A percentile compares a stretch with the other conserved stretches of the same genome.
Conservation (phyloP, 1,140 invertebrate species). For the Schmidtea mediterranea region DNA sequence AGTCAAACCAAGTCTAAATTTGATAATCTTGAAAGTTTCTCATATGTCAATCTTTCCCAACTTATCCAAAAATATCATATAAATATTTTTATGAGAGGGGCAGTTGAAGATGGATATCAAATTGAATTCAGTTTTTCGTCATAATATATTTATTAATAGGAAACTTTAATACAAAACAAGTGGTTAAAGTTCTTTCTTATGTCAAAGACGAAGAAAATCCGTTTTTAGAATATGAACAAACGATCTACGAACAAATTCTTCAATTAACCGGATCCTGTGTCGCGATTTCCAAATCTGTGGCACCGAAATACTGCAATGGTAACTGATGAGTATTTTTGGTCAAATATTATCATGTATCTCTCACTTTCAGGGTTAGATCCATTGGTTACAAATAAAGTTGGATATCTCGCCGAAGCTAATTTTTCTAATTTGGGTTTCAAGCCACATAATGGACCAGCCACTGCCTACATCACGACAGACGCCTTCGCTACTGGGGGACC, state of each 20-base stretch:
- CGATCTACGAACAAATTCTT: slow-evolving; percentile 16
- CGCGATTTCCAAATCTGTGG: slow-evolving; percentile 14
- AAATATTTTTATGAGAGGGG: too few relatives aligned
- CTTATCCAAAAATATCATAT: too few relatives aligned
- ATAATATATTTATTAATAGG: too few relatives aligned
- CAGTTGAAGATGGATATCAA: too few relatives aligned
- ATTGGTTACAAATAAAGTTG: slow-evolving; percentile 26
- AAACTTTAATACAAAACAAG: too few relatives aligned
- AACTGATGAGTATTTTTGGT: not conserved
- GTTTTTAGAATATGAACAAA: slow-evolving; percentile 12
- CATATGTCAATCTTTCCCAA: too few relatives aligned
- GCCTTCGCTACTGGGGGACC: slow-evolving; percentile 7
- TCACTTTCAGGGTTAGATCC: slow-evolving; percentile 9
- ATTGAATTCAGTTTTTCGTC: too few relatives aligned
- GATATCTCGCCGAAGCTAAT: slow-evolving; percentile 9
- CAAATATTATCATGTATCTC: not conserved
- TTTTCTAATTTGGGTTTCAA: slow-evolving; percentile 17
- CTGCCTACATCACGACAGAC: slow-evolving; percentile 11
- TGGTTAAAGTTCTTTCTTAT: slow-evolving; percentile 18
- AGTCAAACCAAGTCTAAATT: too few relatives aligned
- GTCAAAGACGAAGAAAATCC: slow-evolving; percentile 18
- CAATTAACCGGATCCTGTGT: slow-evolving; percentile 15
- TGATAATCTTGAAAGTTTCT: too few relatives aligned
- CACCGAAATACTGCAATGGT: slow-evolving; percentile 20
- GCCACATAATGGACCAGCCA: slow-evolving; percentile 13